Conservation (phyloP, 2,888 invertebrate species). For the Lacanobia oleracea region DNA sequence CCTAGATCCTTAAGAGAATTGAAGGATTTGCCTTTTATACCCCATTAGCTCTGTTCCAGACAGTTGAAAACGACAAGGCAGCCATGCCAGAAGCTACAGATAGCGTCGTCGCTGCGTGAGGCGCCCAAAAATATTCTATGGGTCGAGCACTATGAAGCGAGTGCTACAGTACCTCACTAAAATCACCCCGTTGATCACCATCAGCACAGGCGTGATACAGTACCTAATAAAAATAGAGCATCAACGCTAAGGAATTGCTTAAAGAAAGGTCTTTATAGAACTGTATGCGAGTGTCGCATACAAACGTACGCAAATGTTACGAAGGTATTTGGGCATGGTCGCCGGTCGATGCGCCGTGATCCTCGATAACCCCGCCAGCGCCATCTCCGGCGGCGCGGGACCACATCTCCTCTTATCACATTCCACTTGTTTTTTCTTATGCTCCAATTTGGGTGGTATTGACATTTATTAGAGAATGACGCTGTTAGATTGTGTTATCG, state of each 20-base stretch:
- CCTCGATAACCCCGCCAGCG: slow-evolving; percentile 55
- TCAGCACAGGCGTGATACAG: no score
- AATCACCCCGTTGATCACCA: no score
- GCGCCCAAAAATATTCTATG: background rate
- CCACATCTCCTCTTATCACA: slow-evolving; percentile 21
- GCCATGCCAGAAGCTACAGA: background rate
- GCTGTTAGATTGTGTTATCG: slow-evolving; percentile 24
- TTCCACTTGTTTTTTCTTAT: slow-evolving; percentile 38
- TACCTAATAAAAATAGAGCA: background rate
- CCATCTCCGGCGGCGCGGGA: slow-evolving; percentile 24
- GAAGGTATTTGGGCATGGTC: slow-evolving; percentile 31
- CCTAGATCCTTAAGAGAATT: background rate
- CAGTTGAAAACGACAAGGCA: background rate
- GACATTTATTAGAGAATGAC: slow-evolving; percentile 53
- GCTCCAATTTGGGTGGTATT: slow-evolving; percentile 66
- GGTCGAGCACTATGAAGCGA: background rate
- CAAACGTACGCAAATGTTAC: slow-evolving; percentile 12
- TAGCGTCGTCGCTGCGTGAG: no score
- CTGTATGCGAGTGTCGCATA: no score
- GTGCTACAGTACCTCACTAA: no score
- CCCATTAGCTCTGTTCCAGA: background rate
- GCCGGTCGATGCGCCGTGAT: slow-evolving; percentile 44
- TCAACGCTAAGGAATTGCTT: background rate
- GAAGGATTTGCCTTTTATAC: background rate
- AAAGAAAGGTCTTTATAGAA: background rate